A percentile compares a stretch with the other conserved stretches of the same genome.
Conservation (phyloP, 2,113 vertebrate species). For the Sturnus vulgaris region DNA sequence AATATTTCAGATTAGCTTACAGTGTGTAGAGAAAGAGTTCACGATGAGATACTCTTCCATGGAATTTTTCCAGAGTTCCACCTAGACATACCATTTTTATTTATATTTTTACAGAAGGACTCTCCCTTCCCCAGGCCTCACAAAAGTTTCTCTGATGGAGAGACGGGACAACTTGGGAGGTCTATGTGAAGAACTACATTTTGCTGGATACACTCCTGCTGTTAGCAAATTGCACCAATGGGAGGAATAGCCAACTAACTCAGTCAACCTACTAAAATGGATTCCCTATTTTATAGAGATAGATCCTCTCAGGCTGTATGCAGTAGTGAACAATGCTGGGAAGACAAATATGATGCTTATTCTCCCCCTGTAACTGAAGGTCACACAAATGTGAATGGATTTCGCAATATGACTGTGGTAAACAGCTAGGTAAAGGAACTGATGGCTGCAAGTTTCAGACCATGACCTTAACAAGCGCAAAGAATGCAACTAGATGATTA, state of each 20-base stretch:
- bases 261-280: constrained; percentile 41
- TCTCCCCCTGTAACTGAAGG: background rate
- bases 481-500: background rate
- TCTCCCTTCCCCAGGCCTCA: constrained; percentile 51
- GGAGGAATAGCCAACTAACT: constrained; percentile 48
- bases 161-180: constrained; percentile 66
- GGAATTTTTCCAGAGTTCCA: constrained; percentile 61
- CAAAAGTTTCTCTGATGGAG: constrained; percentile 51
- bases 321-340: background rate
- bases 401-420: background rate
- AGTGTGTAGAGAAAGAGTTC: background rate
- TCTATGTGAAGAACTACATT: constrained; percentile 50
- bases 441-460: background rate
- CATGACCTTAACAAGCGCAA: background rate
- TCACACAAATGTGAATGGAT: background rate
- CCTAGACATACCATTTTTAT: constrained; percentile 54
- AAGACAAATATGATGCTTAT: background rate
- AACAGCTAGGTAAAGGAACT: background rate
- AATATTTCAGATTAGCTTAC: constrained; percentile 3
- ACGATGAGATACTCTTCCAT: constrained; percentile 31
- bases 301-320: background rate
- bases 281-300: constrained; percentile 29
- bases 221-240: constrained; percentile 60
- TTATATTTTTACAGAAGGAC: constrained; percentile 53
- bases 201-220: constrained; percentile 61